Evolutionary conservation across 2,113 vertebrate species (phyloP), one percentile per base, ranked within the genome.

Genomic region (Cryptotis parvus): DNA sequence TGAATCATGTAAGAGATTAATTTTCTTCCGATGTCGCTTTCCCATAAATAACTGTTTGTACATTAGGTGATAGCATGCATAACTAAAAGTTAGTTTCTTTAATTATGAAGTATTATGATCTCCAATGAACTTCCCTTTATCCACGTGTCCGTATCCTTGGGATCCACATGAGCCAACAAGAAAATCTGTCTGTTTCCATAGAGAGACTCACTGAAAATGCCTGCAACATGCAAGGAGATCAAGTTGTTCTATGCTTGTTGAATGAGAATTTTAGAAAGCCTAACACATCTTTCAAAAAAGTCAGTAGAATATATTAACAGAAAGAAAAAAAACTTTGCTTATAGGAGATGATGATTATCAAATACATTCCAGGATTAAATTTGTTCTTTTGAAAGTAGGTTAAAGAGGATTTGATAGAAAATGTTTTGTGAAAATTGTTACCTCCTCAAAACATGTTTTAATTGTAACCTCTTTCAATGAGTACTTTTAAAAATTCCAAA

Each of bases 11-110:
- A 75, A 5, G 6, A 82, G 27, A 29, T 66, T 75, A 76, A 76
- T 76, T 89, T 90, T 84, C 43, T 93, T 87, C 45, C 61, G 33
- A 61, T 20, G 74, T 73, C 84, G 78, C n/a, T 12, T 11, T 65
- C 26, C 26, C 61, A 9, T 55, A 61, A 52, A 29, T 72, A 45
- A 63, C 49, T 82, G 1, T 6, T 73, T 6, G 4, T 37, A 49
- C 58, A 41, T 49, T 43, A n/a, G 18, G 6, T 22, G 79, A 22
- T 73, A 91, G 39, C 6, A 83, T 92, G 3, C 29, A 76, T 12
- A 76, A 31, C 4, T 65, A 72, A 73, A 52, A 49, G 45, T 49
- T 49, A 14, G 45, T 49, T 49, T 49, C 45, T 14, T 49, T 49
- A 49, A 14, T 49, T 49, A 49, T 11, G 9, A 72, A 75, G 26